Evolutionary conservation across 2,113 vertebrate genomes (phyloP).

Genomic region (Bufo gargarizans): DNA sequence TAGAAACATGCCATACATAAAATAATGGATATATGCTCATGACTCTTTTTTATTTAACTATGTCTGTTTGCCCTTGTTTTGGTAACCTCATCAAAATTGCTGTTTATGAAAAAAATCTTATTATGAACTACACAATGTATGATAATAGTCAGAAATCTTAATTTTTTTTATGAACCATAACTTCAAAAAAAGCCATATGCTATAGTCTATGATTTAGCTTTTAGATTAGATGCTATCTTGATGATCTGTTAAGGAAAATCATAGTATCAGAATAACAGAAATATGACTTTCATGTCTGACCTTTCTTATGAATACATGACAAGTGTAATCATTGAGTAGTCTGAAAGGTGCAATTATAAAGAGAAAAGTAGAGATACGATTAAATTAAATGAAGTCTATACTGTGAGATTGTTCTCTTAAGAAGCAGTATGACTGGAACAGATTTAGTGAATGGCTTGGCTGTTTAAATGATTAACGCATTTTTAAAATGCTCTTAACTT

Average conservation of each 20-base stretch:
- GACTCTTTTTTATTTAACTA: no score
- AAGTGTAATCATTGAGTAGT: slow-evolving; percentile 61
- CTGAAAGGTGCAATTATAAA: neutral
- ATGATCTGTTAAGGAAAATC: neutral
- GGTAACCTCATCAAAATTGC: no score
- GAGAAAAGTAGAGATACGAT: slow-evolving; percentile 22
- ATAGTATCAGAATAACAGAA: neutral
- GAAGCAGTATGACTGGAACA: slow-evolving; percentile 71
- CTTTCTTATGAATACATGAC: slow-evolving; percentile 64
- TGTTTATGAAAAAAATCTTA: no score
- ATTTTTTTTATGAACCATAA: no score
- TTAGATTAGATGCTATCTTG: no score
- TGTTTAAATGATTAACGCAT: slow-evolving; percentile 76
- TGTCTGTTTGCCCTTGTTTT: no score
- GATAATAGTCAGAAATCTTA: no score
- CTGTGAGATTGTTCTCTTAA: slow-evolving; percentile 62
- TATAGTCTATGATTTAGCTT: no score
- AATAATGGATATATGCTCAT: neutral
- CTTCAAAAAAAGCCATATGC: no score
- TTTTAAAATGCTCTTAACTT: slow-evolving; percentile 63
- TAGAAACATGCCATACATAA: neutral
- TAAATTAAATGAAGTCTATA: slow-evolving; percentile 65
- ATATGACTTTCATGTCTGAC: neutral
- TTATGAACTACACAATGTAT: no score
- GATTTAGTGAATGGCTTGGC: slow-evolving; percentile 62